Evolutionary conservation across 2,797 vertebrate species (phyloP).

Genomic region (Macropus fuliginosus): DNA sequence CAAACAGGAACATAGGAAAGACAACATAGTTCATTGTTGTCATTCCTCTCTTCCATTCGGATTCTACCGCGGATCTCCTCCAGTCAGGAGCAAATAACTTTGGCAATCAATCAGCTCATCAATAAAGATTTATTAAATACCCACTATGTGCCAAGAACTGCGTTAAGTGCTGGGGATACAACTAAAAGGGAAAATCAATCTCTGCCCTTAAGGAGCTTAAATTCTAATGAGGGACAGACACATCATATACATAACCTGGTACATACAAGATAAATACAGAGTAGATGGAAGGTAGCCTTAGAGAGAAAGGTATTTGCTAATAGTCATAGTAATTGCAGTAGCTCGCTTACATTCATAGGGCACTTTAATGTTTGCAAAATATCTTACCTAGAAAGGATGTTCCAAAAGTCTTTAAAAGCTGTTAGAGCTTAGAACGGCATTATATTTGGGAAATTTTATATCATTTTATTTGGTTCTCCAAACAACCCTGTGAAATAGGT

Average conservation of each 20-base stretch:
- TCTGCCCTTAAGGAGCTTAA: no score
- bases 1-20: no score
- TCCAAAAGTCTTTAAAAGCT: background rate
- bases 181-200: background rate
- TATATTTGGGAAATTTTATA: background rate
- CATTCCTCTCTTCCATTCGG: background rate
- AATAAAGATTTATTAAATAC: no score
- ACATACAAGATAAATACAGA: no score
- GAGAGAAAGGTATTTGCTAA: background rate
- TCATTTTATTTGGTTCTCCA: background rate
- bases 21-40: no score
- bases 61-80: background rate
- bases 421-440: background rate
- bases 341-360: background rate
- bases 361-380: background rate
- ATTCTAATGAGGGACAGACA: background rate
- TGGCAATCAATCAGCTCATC: background rate
- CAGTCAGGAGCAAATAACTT: background rate
- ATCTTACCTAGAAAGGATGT: background rate
- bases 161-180: no score
- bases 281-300: no score
- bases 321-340: background rate
- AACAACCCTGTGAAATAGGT: background rate
- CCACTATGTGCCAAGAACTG: no score
- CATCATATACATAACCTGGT: no score